These are phyloP conservation scores for Drosophila siamana DNA, from an alignment of 2,888 invertebrate genomes.

Conservation along the genomic window DNA sequence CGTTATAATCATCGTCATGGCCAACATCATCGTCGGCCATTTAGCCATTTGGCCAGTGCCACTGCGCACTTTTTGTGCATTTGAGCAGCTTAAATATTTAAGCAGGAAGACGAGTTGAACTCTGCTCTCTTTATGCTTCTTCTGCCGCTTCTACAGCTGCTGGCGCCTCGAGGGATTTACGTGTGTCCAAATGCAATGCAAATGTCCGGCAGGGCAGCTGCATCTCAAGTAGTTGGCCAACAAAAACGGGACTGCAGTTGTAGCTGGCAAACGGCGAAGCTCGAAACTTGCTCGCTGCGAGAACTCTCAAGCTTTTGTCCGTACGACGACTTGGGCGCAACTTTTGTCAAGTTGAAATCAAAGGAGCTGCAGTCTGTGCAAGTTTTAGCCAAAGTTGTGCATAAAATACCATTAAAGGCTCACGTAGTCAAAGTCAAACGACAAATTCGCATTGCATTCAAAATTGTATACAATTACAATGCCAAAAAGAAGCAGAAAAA, in stretches of 20 bases:
- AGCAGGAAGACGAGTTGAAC: constrained; percentile 39
- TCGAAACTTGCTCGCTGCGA: constrained; percentile 42
- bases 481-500: constrained; percentile 11
- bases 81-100: constrained; percentile 67
- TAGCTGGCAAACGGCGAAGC: constrained; percentile 13
- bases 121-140: constrained; percentile 24
- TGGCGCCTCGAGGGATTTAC: constrained; percentile 53
- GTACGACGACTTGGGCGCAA: constrained; percentile 52
- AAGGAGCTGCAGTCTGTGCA: constrained; percentile 59
- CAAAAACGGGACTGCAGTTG: constrained; percentile 33
- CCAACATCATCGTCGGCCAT: neutral
- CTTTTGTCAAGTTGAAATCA: constrained; percentile 73
- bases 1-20: constrained; percentile 1
- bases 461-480: constrained; percentile 47
- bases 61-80: constrained; percentile 53
- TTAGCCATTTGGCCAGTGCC: constrained; percentile 16
- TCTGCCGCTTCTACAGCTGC: too few species aligned
- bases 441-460: constrained; percentile 71
- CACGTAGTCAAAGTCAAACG: constrained; percentile 76
- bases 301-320: constrained; percentile 32
- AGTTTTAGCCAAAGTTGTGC: constrained; percentile 64
- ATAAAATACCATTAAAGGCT: constrained; percentile 75
- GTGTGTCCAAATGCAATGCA: constrained; percentile 75
- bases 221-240: constrained; percentile 72
- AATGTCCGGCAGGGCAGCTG: constrained; percentile 61